phyloP scores from a whole-genome alignment of 2,797 vertebrate genomes.

The Balearica regulorum region DNA sequence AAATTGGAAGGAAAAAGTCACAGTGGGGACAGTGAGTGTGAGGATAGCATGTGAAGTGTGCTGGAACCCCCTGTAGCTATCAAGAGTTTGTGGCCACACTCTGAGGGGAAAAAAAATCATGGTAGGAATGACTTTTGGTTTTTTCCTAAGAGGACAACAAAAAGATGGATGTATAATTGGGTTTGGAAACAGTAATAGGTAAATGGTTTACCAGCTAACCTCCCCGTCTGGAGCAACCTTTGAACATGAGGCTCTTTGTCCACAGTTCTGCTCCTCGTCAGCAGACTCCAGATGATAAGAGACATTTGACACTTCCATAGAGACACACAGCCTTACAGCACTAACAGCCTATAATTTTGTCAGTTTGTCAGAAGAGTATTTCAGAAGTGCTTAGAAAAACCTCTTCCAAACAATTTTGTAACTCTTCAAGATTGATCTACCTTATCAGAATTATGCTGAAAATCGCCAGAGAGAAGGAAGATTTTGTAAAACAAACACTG shows the following conservation, averaged over 20 bases:
- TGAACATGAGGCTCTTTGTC: not conserved
- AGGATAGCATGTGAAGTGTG: rapidly evolving
- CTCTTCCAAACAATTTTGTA: not conserved
- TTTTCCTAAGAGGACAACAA: not conserved
- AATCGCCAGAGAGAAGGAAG: not conserved
- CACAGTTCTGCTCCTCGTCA: not conserved
- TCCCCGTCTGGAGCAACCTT: not conserved
- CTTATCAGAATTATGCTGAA: not conserved
- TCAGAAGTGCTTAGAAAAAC: not conserved
- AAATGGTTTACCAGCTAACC: not conserved
- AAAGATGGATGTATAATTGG: not conserved
- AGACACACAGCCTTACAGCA: rapidly evolving
- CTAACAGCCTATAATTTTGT: not conserved
- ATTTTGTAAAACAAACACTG: not conserved
- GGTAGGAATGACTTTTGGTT: not conserved
- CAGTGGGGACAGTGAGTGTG: not conserved
- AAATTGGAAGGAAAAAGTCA: not conserved
- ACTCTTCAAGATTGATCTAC: not conserved
- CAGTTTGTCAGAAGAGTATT: not conserved
- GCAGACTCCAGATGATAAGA: not conserved
- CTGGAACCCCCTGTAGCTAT: not conserved
- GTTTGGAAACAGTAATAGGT: not conserved
- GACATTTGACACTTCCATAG: not conserved
- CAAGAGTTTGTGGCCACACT: not conserved
- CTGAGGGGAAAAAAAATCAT: not conserved